Conservation (phyloP, 2,113 vertebrate genomes). For the Copsychus sechellarum region DNA sequence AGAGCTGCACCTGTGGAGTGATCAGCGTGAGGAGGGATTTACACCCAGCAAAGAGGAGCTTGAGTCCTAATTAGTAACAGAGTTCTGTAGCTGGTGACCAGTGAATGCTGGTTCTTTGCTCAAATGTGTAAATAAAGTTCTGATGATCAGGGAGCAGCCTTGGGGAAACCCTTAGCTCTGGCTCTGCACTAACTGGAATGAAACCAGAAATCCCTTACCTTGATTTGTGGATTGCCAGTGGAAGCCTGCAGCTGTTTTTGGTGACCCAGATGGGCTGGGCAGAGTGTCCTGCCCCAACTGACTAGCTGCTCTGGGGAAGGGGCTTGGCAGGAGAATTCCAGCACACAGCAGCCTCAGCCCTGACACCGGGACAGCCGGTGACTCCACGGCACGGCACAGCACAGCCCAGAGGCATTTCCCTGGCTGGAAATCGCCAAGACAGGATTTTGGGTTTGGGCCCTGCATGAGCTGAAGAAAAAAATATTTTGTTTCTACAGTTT, state of each 20-base stretch:
- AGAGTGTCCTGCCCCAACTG: fast-evolving
- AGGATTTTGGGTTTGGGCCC: background rate
- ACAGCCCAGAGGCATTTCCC: background rate
- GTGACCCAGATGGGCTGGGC: background rate
- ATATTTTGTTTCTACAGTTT: background rate
- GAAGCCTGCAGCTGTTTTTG: background rate
- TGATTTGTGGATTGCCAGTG: fast-evolving
- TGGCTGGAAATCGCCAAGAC: background rate
- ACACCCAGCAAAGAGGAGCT: background rate
- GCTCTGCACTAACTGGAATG: background rate
- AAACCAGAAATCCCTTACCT: background rate
- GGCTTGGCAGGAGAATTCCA: background rate
- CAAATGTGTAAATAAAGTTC: background rate
- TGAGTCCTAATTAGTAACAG: background rate
- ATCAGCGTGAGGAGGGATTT: background rate
- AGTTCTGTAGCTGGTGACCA: too few species aligned
- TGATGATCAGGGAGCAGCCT: background rate
- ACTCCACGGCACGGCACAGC: fast-evolving
- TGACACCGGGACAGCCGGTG: fast-evolving
- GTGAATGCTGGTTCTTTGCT: background rate
- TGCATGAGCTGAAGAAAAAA: background rate
- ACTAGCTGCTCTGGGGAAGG: too few species aligned
- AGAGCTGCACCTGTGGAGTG: background rate
- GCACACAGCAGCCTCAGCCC: fast-evolving
- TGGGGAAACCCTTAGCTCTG: too few species aligned